These are phyloP conservation scores for Protosalanx chinensis DNA, from an alignment of 2,797 vertebrate genomes.

Conservation along the genomic window DNA sequence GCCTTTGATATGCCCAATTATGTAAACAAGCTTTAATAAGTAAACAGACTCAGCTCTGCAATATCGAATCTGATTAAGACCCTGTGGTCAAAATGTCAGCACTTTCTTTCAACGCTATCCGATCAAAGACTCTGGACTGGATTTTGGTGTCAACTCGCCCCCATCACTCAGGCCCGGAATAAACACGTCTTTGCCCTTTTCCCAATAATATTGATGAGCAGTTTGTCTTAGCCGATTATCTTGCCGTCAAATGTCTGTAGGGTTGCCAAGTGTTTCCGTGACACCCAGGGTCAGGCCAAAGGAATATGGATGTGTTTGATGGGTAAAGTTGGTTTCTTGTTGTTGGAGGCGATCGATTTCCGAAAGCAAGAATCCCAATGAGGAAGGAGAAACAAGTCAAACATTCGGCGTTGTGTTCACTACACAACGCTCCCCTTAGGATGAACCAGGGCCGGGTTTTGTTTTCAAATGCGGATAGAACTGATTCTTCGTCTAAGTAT, in stretches of 20 bases:
- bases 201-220: conserved; percentile 20
- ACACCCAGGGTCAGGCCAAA: conserved; percentile 5
- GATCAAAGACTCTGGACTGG: conserved; percentile 44
- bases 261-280: conserved; percentile 2
- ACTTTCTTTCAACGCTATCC: conserved; percentile 45
- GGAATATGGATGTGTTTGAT: neutral
- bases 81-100: conserved; percentile 49
- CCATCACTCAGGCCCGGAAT: conserved; percentile 17
- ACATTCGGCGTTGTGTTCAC: neutral
- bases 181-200: neutral
- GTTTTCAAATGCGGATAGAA: no score
- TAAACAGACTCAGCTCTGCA: conserved; percentile 46
- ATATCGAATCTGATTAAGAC: conserved; percentile 47
- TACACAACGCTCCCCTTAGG: neutral
- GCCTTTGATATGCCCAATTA: conserved; percentile 57
- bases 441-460: neutral
- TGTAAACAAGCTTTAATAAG: conserved; percentile 60
- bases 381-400: neutral
- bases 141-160: conserved; percentile 31
- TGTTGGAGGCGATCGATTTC: neutral
- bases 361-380: neutral
- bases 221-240: conserved; percentile 28
- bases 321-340: neutral
- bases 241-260: conserved; percentile 19
- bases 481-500: no score